These are phyloP conservation scores for Ichneumoninae sp. DNA, from an alignment of 2,888 invertebrate species.

Conservation along the genomic window DNA sequence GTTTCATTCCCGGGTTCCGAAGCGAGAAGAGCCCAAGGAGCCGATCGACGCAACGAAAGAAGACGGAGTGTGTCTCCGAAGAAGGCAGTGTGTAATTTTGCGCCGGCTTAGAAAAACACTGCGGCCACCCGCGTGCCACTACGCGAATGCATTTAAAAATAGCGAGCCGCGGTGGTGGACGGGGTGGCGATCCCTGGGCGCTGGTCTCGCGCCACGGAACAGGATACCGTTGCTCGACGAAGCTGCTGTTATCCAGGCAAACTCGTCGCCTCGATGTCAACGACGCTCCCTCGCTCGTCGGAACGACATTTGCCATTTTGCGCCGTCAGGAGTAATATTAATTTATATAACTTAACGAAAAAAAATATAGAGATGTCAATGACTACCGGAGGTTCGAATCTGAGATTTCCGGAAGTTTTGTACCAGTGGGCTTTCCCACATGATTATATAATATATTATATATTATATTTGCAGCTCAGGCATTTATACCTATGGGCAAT, in stretches of 20 bases:
- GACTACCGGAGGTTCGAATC: too few species aligned
- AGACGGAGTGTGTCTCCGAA: conserved; percentile 40
- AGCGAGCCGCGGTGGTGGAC: conserved; percentile 74
- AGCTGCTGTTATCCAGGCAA: conserved; percentile 17
- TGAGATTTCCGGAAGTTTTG: too few species aligned
- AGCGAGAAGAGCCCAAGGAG: conserved; percentile 62
- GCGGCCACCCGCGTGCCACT: conserved; percentile 83
- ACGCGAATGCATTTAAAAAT: conserved; percentile 83
- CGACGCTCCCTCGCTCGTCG: background rate
- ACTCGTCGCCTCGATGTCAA: conserved; percentile 4
- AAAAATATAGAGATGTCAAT: too few species aligned
- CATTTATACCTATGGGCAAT: too few species aligned
- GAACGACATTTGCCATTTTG: conserved; percentile 43
- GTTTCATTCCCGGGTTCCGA: conserved; percentile 39
- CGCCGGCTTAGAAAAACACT: conserved; percentile 84
- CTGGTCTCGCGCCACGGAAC: conserved; percentile 42
- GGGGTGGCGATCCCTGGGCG: conserved; percentile 45
- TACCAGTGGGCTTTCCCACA: too few species aligned
- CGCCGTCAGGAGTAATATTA: too few species aligned
- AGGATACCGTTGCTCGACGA: conserved; percentile 14
- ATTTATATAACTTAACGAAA: too few species aligned
- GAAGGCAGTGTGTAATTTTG: conserved; percentile 84
- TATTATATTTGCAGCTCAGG: too few species aligned
- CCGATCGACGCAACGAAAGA: conserved; percentile 29
- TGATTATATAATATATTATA: too few species aligned